A percentile compares a stretch with the other conserved stretches of the same genome.
phyloP scores from a whole-genome alignment of 53 echinoderm and acorn worm species.

The Paelopatides confundens region DNA sequence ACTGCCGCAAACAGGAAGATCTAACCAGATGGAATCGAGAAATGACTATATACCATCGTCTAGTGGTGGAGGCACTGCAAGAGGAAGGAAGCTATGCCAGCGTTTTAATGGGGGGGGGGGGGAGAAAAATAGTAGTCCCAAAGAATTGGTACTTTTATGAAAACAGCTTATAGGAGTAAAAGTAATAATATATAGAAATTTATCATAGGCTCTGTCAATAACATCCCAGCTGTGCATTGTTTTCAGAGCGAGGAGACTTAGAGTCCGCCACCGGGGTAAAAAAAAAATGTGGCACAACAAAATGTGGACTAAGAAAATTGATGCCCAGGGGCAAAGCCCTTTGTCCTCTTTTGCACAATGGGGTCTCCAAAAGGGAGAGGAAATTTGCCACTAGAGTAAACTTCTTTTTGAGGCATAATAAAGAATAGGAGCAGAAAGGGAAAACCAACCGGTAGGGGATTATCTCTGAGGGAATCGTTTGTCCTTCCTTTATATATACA shows the following conservation, averaged over 20 bases:
- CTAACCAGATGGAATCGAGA: too few relatives aligned
- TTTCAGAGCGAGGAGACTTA: conserved; percentile 12
- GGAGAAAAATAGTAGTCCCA: neutral
- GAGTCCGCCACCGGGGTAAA: neutral
- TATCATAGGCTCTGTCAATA: conserved; percentile 17
- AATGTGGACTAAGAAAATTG: neutral
- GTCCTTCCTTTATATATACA: neutral
- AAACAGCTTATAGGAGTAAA: conserved; percentile 16
- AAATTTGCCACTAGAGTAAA: conserved; percentile 26
- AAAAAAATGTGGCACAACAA: neutral
- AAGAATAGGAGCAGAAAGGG: neutral
- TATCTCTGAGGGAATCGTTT: conserved; percentile 7
- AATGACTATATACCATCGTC: too few relatives aligned
- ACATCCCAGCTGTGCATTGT: conserved; percentile 33
- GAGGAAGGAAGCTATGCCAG: neutral
- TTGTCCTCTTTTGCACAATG: too few relatives aligned
- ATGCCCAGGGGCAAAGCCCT: conserved; percentile 18
- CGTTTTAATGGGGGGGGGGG: conserved; percentile 7
- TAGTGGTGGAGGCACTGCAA: neutral
- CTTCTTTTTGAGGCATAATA: neutral
- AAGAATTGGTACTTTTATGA: neutral
- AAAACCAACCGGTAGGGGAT: neutral
- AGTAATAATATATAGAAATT: conserved; percentile 10
- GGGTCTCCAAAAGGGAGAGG: neutral
- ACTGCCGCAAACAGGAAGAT: neutral